Evolutionary conservation across 2,113 vertebrate species (phyloP).

Genomic region (Gnathonemus echidnorhynchus): DNA sequence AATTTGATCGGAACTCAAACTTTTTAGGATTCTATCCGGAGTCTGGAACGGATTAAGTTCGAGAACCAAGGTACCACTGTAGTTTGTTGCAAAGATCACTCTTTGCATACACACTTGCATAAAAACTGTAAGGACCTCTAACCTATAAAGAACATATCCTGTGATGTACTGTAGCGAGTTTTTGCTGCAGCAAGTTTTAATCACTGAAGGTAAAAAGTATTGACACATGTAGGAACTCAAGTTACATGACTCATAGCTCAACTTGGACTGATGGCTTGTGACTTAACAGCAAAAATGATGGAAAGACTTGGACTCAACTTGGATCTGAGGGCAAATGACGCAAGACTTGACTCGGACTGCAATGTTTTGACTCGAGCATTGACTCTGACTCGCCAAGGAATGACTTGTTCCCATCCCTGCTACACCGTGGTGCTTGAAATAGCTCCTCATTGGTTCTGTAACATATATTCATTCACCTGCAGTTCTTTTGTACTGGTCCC

Average conservation of each 20-base stretch:
- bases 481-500: not conserved
- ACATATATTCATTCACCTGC: not conserved
- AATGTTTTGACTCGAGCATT: too few relatives aligned
- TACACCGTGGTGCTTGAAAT: not conserved
- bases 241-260: too few relatives aligned
- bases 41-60: too few relatives aligned
- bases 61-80: too few relatives aligned
- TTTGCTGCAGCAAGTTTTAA: too few relatives aligned
- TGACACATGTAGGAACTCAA: not conserved
- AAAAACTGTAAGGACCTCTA: not conserved
- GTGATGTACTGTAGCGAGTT: not conserved
- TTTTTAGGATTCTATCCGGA: too few relatives aligned
- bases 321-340: not conserved
- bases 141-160: not conserved
- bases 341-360: not conserved
- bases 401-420: not conserved
- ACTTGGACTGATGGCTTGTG: too few relatives aligned
- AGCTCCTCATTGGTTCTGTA: not conserved
- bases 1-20: too few relatives aligned
- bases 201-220: not conserved
- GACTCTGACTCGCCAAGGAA: not conserved
- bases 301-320: not conserved
- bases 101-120: not conserved
- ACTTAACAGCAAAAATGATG: too few relatives aligned
- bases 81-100: not conserved